These are phyloP conservation scores for Elgaria multicarinata DNA, from an alignment of 2,113 vertebrate genomes.

Conservation along the genomic window DNA sequence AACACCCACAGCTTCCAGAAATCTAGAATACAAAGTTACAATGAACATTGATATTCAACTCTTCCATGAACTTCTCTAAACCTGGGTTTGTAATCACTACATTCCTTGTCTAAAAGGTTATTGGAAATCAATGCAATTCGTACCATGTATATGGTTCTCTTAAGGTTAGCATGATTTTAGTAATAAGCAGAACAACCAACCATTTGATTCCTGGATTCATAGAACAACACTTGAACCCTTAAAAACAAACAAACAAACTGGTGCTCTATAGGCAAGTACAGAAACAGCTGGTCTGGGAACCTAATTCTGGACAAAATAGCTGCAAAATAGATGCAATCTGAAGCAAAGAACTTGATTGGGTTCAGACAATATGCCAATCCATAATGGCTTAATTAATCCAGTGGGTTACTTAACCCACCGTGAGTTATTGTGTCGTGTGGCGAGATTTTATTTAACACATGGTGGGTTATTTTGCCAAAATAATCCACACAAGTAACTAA, in stretches of 20 bases:
- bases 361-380: no score
- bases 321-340: no score
- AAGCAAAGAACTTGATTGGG: neutral
- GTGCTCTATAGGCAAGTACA: neutral
- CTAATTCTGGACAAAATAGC: neutral
- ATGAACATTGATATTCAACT: neutral
- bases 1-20: neutral
- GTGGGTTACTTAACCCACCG: no score
- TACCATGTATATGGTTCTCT: neutral
- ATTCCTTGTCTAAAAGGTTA: neutral
- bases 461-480: no score
- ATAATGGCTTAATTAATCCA: no score
- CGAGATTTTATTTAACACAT: no score
- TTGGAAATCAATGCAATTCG: neutral
- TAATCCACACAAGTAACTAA: no score
- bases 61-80: neutral
- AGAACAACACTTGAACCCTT: neutral
- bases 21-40: neutral
- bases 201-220: neutral
- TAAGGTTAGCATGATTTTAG: neutral
- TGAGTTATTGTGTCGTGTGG: no score
- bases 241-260: neutral
- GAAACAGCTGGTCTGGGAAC: neutral
- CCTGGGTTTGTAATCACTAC: neutral
- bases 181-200: neutral